A percentile compares a stretch with the other conserved stretches of the same genome.
Conservation (phyloP, 2,888 invertebrate genomes). For the Aradus depressus region DNA sequence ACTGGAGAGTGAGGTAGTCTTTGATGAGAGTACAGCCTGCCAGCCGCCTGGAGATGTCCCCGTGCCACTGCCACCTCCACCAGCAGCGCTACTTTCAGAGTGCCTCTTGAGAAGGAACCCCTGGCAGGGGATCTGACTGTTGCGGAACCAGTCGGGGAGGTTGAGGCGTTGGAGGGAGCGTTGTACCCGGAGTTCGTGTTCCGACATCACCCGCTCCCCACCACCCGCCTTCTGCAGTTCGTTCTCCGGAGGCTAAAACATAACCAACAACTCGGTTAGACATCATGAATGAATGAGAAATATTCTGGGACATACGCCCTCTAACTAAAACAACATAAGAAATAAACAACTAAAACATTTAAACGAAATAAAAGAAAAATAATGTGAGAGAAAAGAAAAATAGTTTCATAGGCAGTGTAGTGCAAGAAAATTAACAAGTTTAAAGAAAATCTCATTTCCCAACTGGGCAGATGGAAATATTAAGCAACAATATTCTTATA, state of each 20-base stretch:
- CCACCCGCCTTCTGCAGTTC: constrained; percentile 73
- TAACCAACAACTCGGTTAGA: too few species aligned
- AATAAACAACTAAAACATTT: too few species aligned
- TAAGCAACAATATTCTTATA: too few species aligned
- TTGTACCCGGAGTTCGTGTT: constrained; percentile 87
- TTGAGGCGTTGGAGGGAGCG: constrained; percentile 86
- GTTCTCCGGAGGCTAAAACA: constrained; percentile 81
- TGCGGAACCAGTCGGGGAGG: constrained; percentile 90
- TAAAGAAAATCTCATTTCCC: too few species aligned
- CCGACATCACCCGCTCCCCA: constrained; percentile 68
- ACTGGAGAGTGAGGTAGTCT: constrained; percentile 64
- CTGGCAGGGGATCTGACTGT: constrained; percentile 60
- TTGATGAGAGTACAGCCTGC: constrained; percentile 59
- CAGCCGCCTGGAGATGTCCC: constrained; percentile 40
- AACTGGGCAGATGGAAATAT: too few species aligned
- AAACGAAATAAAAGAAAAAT: too few species aligned
- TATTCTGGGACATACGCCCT: too few species aligned
- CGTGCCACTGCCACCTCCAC: constrained; percentile 7
- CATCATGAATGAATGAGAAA: too few species aligned
- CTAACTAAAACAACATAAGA: too few species aligned
- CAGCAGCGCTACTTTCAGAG: constrained; percentile 57
- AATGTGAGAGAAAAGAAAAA: too few species aligned
- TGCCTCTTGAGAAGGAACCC: constrained; percentile 69
- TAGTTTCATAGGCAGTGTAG: too few species aligned
- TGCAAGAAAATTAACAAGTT: too few species aligned